Percentiles rank a stretch among this genome's conserved stretches.
Conservation (phyloP, 2,113 vertebrate genomes). For the Catharus minimus region DNA sequence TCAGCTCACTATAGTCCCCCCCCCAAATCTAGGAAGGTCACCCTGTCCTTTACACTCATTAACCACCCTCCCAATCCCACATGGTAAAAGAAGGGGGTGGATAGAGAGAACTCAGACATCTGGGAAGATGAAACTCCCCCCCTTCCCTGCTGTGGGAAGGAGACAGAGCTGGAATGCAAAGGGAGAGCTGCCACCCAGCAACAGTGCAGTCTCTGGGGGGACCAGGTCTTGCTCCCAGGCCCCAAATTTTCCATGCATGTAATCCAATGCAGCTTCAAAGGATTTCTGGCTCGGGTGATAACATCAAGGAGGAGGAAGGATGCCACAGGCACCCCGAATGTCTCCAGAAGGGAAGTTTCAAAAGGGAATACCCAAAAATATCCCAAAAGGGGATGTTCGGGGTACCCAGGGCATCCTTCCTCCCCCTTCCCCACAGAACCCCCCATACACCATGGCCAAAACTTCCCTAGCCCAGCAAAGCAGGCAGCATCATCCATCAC, state of each 20-base stretch:
- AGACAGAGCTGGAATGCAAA: neutral
- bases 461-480: conserved; percentile 5
- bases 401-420: neutral
- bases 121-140: neutral
- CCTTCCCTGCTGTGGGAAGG: too few relatives aligned
- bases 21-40: neutral
- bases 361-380: neutral
- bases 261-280: neutral
- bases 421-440: neutral
- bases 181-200: neutral
- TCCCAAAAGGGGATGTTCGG: fast-evolving
- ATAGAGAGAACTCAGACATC: neutral
- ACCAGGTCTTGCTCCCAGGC: neutral
- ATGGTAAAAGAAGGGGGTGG: neutral
- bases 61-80: neutral
- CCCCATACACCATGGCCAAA: neutral
- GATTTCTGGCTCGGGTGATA: neutral
- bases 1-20: neutral
- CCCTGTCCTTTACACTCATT: conserved; percentile 19
- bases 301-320: fast-evolving
- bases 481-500: conserved; percentile 52
- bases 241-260: neutral
- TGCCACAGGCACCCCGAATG: neutral
- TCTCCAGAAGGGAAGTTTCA: neutral
- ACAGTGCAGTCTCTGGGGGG: neutral